phyloP scores from a whole-genome alignment of 1,140 invertebrate species.

The Dolichoris vasculosae region DNA sequence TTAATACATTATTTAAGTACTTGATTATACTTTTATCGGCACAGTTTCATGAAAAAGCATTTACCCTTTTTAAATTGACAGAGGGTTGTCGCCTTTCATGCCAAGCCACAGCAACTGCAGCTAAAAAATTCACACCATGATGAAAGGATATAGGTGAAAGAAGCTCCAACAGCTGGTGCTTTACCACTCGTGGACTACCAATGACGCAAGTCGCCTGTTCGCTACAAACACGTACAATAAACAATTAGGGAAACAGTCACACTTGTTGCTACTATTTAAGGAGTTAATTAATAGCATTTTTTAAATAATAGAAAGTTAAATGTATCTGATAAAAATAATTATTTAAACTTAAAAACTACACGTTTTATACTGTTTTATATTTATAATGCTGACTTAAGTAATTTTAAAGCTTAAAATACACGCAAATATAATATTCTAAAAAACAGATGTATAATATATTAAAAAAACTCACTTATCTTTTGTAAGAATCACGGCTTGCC shows the following conservation, averaged over 20 bases:
- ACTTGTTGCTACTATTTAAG: neutral
- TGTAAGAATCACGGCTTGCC: constrained; percentile 80
- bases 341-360: neutral
- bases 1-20: neutral
- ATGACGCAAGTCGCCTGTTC: constrained; percentile 74
- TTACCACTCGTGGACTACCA: constrained; percentile 80
- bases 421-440: neutral
- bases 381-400: neutral
- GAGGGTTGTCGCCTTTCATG: constrained; percentile 80
- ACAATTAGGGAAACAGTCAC: constrained; percentile 49
- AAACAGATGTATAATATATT: neutral
- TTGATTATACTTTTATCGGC: neutral
- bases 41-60: constrained; percentile 15
- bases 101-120: constrained; percentile 92
- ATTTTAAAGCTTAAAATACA: neutral
- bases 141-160: constrained; percentile 91
- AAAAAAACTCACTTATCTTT: constrained; percentile 71
- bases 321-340: neutral
- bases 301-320: neutral
- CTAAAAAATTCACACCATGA: constrained; percentile 88
- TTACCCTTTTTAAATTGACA: constrained; percentile 74
- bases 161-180: constrained; percentile 88
- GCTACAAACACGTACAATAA: constrained; percentile 56
- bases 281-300: neutral
- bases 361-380: neutral